Percentiles rank a stretch among this genome's conserved stretches.
Conservation (phyloP, 2,888 invertebrate genomes). For the Conomelus anceps region DNA sequence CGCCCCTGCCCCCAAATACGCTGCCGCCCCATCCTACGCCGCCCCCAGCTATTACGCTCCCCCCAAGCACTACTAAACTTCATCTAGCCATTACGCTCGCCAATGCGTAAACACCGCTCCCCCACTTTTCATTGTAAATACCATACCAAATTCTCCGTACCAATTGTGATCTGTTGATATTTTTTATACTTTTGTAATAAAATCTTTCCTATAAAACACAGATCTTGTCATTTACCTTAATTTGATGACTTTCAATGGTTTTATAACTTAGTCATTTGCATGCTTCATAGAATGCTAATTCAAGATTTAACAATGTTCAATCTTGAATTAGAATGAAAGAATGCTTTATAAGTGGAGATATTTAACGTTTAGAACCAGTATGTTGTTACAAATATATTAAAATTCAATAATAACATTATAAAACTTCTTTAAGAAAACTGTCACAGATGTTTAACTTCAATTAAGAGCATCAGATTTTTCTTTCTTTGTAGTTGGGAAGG, state of each 20-base stretch:
- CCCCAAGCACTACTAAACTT: not conserved
- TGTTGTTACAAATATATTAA: too few relatives aligned
- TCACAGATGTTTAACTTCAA: too few relatives aligned
- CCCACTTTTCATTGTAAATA: not conserved
- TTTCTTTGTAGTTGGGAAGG: too few relatives aligned
- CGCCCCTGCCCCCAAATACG: slow-evolving; percentile 4
- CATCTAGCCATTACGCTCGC: not conserved
- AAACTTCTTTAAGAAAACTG: too few relatives aligned
- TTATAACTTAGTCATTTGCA: too few relatives aligned
- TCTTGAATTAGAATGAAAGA: too few relatives aligned
- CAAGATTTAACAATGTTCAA: too few relatives aligned
- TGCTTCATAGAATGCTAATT: too few relatives aligned
- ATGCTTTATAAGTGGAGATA: too few relatives aligned
- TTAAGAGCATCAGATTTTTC: too few relatives aligned
- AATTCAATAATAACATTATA: too few relatives aligned
- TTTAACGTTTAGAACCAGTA: too few relatives aligned
- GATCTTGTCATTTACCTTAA: not conserved
- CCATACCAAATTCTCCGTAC: not conserved
- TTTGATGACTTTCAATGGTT: not conserved
- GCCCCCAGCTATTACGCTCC: not conserved
- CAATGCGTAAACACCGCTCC: not conserved
- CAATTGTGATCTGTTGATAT: not conserved
- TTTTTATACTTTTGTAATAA: slow-evolving; percentile 10
- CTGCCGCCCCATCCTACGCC: not conserved
- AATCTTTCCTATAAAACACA: not conserved